These are phyloP conservation scores for Ovis canadensis DNA, from an alignment of 2,113 vertebrate species.

Conservation along the genomic window DNA sequence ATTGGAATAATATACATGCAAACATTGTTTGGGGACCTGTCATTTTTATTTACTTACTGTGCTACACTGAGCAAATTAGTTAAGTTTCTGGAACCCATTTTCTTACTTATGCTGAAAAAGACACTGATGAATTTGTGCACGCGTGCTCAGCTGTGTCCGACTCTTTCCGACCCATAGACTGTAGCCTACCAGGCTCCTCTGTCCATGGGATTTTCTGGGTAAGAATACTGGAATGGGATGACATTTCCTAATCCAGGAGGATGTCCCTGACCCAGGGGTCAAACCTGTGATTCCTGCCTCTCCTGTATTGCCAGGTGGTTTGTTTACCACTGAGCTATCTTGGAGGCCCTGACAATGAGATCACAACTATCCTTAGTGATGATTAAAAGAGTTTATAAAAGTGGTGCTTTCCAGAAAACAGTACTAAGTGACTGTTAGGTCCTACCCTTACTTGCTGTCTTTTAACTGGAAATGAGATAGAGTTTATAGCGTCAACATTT, in stretches of 20 bases:
- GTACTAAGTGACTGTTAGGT: not conserved
- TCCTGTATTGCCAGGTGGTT: not conserved
- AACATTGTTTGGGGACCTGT: not conserved
- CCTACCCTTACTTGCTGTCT: not conserved
- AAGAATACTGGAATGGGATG: not conserved
- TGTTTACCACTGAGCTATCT: not conserved
- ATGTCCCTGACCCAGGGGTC: not conserved
- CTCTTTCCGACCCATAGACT: not conserved
- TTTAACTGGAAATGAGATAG: not conserved
- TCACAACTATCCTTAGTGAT: not conserved
- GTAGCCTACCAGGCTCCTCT: not conserved
- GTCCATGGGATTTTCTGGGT: not conserved
- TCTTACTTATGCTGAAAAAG: not conserved
- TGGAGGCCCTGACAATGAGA: not conserved
- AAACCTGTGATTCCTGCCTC: not conserved
- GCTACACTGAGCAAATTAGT: not conserved
- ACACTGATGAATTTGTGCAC: not conserved
- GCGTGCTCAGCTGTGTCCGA: not conserved
- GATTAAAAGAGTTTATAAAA: not conserved
- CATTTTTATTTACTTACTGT: not conserved
- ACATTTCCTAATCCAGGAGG: not conserved
- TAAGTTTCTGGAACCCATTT: not conserved
- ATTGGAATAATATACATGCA: not conserved
- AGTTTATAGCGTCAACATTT: not conserved
- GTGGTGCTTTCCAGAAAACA: not conserved